These are phyloP conservation scores for Rotaria sp. DNA, from an alignment of 2,888 invertebrate species.

Conservation along the genomic window DNA sequence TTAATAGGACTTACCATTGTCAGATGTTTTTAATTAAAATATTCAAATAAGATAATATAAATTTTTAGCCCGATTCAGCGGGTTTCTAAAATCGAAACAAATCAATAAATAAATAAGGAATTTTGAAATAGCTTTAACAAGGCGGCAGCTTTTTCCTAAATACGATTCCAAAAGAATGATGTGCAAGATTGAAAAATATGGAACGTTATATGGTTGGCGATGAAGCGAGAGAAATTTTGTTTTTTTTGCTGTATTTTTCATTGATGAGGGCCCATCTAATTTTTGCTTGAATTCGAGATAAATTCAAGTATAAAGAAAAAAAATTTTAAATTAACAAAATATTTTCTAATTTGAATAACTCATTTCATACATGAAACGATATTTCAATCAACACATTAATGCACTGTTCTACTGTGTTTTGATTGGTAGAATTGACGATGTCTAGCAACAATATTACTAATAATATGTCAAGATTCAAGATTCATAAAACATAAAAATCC, in stretches of 20 bases:
- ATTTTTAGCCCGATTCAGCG: background rate
- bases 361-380: background rate
- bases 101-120: background rate
- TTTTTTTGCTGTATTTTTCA: background rate
- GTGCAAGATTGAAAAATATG: background rate
- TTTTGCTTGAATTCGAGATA: too few relatives aligned
- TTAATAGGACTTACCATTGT: background rate
- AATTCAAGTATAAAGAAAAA: background rate
- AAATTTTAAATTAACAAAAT: background rate
- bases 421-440: too few relatives aligned
- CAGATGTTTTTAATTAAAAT: background rate
- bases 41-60: background rate
- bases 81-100: background rate
- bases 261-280: background rate
- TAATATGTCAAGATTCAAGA: too few relatives aligned
- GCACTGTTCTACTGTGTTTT: too few relatives aligned
- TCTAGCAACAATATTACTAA: too few relatives aligned
- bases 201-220: background rate
- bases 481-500: too few relatives aligned
- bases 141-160: background rate
- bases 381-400: too few relatives aligned
- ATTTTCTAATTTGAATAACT: background rate
- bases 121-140: background rate
- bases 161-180: background rate
- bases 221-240: background rate